These are phyloP conservation scores for Philaethria dido DNA, from an alignment of 2,888 invertebrate species.

Conservation along the genomic window DNA sequence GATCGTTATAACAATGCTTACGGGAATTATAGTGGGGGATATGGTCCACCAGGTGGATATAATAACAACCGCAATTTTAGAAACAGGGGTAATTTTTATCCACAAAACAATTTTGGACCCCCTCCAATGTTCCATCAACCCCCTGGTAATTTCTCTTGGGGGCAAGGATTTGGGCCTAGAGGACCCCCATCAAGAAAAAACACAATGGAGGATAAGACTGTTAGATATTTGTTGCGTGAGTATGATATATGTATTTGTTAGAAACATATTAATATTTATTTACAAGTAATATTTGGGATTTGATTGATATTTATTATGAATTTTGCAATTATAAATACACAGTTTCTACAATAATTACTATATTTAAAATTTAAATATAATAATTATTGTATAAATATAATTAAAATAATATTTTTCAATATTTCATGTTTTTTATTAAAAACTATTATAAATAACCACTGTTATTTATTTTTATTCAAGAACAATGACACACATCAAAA, in stretches of 20 bases:
- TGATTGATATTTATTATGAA: not conserved
- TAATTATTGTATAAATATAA: too few species aligned
- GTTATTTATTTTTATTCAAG: too few species aligned
- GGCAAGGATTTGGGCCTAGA: constrained; percentile 54
- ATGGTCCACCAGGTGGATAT: constrained; percentile 50
- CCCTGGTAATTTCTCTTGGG: constrained; percentile 37
- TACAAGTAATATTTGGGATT: not conserved
- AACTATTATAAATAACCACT: too few species aligned
- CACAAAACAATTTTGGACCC: constrained; percentile 28
- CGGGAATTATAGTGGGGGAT: constrained; percentile 63
- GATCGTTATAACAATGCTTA: constrained; percentile 62
- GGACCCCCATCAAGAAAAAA: constrained; percentile 50
- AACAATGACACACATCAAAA: too few species aligned
- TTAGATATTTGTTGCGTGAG: constrained; percentile 60
- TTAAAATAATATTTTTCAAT: too few species aligned
- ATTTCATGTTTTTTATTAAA: too few species aligned
- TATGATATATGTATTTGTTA: constrained; percentile 31
- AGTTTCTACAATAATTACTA: too few species aligned
- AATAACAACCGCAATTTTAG: constrained; percentile 39
- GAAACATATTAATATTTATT: not conserved
- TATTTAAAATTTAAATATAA: too few species aligned
- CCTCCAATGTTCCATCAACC: constrained; percentile 39
- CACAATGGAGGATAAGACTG: constrained; percentile 42
- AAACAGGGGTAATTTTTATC: constrained; percentile 40
- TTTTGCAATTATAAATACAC: too few species aligned